Percentiles rank a stretch among this genome's conserved stretches.
Conservation (phyloP, 2,888 invertebrate genomes). For the Brachyopa scutellaris region DNA sequence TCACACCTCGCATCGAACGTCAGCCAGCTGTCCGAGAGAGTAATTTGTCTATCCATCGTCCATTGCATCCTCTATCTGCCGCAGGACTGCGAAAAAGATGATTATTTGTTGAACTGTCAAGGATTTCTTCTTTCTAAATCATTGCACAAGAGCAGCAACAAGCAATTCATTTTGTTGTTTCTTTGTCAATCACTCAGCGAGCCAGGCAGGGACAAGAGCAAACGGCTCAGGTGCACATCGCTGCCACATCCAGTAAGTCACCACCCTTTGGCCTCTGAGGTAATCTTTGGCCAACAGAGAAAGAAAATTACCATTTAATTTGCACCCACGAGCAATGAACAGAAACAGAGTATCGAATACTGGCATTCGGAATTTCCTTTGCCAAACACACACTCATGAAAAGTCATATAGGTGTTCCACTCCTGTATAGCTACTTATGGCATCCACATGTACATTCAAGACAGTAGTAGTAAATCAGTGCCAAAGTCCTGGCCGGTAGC, state of each 20-base stretch:
- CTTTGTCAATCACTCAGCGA: conserved; percentile 68
- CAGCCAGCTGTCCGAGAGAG: conserved; percentile 69
- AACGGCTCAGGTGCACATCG: conserved; percentile 55
- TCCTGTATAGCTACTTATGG: not conserved
- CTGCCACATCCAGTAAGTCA: conserved; percentile 70
- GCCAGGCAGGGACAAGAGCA: conserved; percentile 42
- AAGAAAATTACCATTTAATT: conserved; percentile 70
- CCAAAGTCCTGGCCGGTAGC: conserved; percentile 80
- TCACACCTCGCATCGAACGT: conserved; percentile 71
- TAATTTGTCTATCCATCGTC: conserved; percentile 70
- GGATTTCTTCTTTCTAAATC: conserved; percentile 64
- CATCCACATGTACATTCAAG: conserved; percentile 39
- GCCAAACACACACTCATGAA: conserved; percentile 7
- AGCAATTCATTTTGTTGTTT: conserved; percentile 69
- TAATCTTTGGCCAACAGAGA: conserved; percentile 62
- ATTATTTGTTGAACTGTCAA: conserved; percentile 71
- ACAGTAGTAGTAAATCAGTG: conserved; percentile 75
- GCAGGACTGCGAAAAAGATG: conserved; percentile 61
- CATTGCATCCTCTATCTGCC: conserved; percentile 37
- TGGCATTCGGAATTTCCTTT: not conserved
- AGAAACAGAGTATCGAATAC: conserved; percentile 22
- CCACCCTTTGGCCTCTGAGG: conserved; percentile 70
- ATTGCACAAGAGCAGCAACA: conserved; percentile 48
- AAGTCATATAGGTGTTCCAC: not conserved
- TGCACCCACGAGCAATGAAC: conserved; percentile 63